These are phyloP conservation scores for Cynodonichthys magdalenae DNA, from an alignment of 2,797 vertebrate species.

Conservation along the genomic window DNA sequence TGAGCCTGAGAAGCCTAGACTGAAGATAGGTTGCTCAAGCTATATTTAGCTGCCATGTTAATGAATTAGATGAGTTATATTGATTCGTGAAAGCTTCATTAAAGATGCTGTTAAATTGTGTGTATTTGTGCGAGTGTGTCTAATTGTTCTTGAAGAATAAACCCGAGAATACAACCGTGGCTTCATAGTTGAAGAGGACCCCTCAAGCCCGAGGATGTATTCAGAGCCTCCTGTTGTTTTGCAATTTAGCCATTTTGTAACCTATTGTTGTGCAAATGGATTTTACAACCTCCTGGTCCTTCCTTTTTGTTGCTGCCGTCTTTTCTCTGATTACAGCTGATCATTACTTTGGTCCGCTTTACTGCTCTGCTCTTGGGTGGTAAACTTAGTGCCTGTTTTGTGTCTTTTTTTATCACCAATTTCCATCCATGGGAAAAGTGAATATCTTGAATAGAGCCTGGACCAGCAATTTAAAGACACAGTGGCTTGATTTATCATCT, in stretches of 20 bases:
- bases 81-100: slow-evolving; percentile 71
- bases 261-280: slow-evolving; percentile 75
- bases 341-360: slow-evolving; percentile 66
- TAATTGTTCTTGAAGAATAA: slow-evolving; percentile 50
- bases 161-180: slow-evolving; percentile 6
- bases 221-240: slow-evolving; percentile 66
- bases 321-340: slow-evolving; percentile 45
- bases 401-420: slow-evolving; percentile 66
- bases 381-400: slow-evolving; percentile 58
- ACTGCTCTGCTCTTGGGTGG: slow-evolving; percentile 72
- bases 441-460: slow-evolving; percentile 59
- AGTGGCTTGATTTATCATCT: slow-evolving; percentile 70
- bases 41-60: slow-evolving; percentile 66
- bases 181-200: slow-evolving; percentile 40
- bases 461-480: slow-evolving; percentile 62
- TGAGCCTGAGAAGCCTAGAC: slow-evolving; percentile 45
- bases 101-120: slow-evolving; percentile 49
- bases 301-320: slow-evolving; percentile 52
- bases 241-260: slow-evolving; percentile 69
- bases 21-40: slow-evolving; percentile 43
- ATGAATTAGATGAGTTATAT: slow-evolving; percentile 74
- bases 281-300: slow-evolving; percentile 69
- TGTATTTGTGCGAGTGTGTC: slow-evolving; percentile 20
- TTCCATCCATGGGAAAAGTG: slow-evolving; percentile 65
- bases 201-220: slow-evolving; percentile 42